phyloP scores from a whole-genome alignment of 2,888 invertebrate species.

The Dyspetes luteomarginatus region DNA sequence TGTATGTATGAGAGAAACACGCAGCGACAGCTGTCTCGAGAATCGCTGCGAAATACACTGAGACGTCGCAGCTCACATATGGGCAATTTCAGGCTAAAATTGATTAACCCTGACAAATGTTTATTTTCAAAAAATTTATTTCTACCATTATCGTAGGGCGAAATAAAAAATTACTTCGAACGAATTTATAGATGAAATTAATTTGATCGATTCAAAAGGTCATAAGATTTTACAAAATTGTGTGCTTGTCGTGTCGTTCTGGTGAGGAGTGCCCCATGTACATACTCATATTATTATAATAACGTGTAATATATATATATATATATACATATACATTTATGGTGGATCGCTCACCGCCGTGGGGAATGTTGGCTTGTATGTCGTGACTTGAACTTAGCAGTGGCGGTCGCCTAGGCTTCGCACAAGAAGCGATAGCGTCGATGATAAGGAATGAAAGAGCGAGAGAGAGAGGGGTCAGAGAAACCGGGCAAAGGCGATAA shows the following conservation, averaged over 20 bases:
- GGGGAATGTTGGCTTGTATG: slow-evolving; percentile 62
- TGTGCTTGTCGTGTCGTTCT: no score
- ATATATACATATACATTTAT: not conserved
- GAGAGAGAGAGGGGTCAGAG: slow-evolving; percentile 42
- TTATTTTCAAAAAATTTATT: no score
- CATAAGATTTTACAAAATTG: no score
- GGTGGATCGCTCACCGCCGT: slow-evolving; percentile 41
- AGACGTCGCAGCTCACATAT: no score
- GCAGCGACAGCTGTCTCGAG: not conserved
- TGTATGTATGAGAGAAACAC: slow-evolving; percentile 8
- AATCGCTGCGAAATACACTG: no score
- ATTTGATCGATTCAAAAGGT: no score
- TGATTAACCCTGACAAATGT: no score
- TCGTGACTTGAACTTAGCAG: slow-evolving; percentile 62
- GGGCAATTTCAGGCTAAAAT: no score
- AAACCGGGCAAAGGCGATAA: slow-evolving; percentile 71
- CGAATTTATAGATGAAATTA: no score
- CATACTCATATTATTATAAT: slow-evolving; percentile 58
- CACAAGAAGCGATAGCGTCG: slow-evolving; percentile 62
- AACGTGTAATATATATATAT: slow-evolving; percentile 35
- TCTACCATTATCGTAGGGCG: no score
- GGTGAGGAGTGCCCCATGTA: no score
- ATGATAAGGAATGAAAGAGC: slow-evolving; percentile 59
- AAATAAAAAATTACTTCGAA: no score
- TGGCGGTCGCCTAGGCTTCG: slow-evolving; percentile 53